phyloP scores from a whole-genome alignment of 2,888 invertebrate species.

The Exephanes ischioxanthus region DNA sequence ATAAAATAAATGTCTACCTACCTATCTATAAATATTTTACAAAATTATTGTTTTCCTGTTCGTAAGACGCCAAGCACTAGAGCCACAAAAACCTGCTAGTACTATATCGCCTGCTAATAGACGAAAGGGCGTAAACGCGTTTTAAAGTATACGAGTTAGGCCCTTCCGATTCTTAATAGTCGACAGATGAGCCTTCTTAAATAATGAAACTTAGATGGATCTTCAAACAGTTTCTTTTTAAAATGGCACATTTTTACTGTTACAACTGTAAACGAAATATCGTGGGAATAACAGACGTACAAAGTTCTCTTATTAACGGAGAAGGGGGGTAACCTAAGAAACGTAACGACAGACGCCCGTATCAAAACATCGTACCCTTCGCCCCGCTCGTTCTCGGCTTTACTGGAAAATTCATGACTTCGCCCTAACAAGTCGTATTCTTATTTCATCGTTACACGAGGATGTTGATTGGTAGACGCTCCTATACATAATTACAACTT shows the following conservation, averaged over 20 bases:
- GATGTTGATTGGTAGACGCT: background rate
- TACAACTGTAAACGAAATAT: background rate
- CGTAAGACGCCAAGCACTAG: too few species aligned
- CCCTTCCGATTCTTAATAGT: background rate
- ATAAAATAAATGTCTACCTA: too few species aligned
- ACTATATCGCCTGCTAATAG: too few species aligned
- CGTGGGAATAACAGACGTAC: background rate
- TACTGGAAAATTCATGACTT: conserved; percentile 11
- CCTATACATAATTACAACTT: background rate
- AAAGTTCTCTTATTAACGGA: background rate
- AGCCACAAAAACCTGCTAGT: too few species aligned
- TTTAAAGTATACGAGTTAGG: too few species aligned
- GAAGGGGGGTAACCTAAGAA: background rate
- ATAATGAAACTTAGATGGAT: background rate
- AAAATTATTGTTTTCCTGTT: too few species aligned
- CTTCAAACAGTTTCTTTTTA: background rate
- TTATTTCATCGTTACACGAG: background rate
- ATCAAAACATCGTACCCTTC: conserved; percentile 9
- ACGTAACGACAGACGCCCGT: background rate
- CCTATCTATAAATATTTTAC: too few species aligned
- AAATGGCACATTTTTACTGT: background rate
- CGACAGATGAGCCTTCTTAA: background rate
- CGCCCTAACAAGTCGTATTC: background rate
- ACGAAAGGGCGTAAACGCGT: too few species aligned
- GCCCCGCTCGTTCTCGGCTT: background rate